Base-by-base conservation (phyloP, 2,797 vertebrate species). In the Etheostoma nigrum region DNA sequence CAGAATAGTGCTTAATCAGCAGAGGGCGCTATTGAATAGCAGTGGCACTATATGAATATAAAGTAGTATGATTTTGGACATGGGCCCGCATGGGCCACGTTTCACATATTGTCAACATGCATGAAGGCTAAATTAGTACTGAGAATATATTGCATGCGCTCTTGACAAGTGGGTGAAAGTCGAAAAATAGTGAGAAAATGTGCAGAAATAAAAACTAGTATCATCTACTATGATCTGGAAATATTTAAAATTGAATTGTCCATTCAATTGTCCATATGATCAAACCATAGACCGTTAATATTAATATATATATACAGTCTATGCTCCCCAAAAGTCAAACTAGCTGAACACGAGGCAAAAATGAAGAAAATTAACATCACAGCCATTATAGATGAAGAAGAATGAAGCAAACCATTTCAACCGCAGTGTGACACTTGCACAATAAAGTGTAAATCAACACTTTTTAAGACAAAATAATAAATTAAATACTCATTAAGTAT, bases 1-100 rank as follows among this genome's bases (percentile, higher is more conserved):
- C 14, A 68, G 60, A 51, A 9, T 8, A 5, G 0, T 25, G 7
- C 30, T 27, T 10, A 11, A 4, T 8, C 85, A 55, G 47, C 27
- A 89, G 89, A 49, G 66, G 85, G 79, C 45, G 77, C 59, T 79
- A 57, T 71, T 65, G 2, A 57, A 13, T 6, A 30, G 42, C 25
- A 54, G n/a, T 6, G 19, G 16, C 30, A 16, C 19, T 12, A 0
- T 0, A n/a, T 44, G 51, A 44, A 15, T 2, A 2, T 5, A 33
- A 25, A 19, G 11, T 2, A 47, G 15, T 44, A 16, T 19, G 19
- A 4, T 59, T 54, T 18, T 53, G 40, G 21, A 27, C 21, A 14
- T 30, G 1, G 23, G 16, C 52, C 27, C 27, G 27, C 27, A 27
- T 27, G 27, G 27, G 4, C 27, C 27, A 27, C 27, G 30, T 30